Evolutionary conservation across 2,888 invertebrate genomes (phyloP), one percentile per base, ranked within the genome.

Genomic region (Schizaphis graminum): DNA sequence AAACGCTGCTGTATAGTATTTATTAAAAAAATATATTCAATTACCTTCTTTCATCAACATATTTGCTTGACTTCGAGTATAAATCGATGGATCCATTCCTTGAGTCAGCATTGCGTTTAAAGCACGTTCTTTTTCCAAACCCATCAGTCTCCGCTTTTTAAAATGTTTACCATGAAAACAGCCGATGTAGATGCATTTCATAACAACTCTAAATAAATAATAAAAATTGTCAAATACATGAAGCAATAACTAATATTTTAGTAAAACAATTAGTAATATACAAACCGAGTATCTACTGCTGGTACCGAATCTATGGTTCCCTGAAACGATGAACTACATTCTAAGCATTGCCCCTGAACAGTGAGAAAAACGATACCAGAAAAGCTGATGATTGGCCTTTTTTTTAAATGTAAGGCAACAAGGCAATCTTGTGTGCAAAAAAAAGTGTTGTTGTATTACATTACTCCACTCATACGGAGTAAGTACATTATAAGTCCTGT

Each of bases 221-320:
- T 16, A 53, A 88, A 21, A 88, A 44, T n/a, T 53, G 49, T 87
- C 16, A 86, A 28, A 86, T 47, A n/a, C n/a, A 84, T 44, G 86
- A 10, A 49, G 47, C 28, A 89, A 56, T 89, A 57, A 89, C 26
- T 89, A 57, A 41, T 57, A 89, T 89, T 89, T 89, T 89, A 56
- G 41, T 57, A 89, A 56, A 41, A n/a, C 49, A 87, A 47, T 28
- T n/a, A 87, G 16, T 24, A 21, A 56, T 86, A 86, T 86, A 89
- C 89, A 89, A 89, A 89, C 89, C 89, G 56, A 89, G 24, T 56
- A 57, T 89, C 41, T 56, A 89, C 89, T 57, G 35, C 89, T 89
- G 89, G 89, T 89, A 89, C 89, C 57, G 89, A 89, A 89, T 89
- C 57, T 24, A 89, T 89, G 56, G 26, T 89, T 56, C 89, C 89